Conservation (phyloP, 2,113 vertebrate genomes). For the Burhinus bistriatus region DNA sequence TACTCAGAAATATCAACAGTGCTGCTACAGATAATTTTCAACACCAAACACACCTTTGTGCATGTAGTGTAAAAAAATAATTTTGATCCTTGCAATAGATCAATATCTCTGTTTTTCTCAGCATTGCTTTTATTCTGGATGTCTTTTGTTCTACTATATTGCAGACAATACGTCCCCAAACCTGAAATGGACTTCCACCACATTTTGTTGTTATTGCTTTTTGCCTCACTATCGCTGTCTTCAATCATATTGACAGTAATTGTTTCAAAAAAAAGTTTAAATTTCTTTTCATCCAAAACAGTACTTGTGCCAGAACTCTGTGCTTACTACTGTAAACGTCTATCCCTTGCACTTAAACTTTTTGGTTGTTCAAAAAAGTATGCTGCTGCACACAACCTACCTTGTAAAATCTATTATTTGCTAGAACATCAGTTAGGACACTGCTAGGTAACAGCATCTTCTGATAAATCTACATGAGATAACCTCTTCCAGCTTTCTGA, state of each 20-base stretch:
- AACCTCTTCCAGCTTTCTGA: not conserved
- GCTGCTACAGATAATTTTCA: constrained; percentile 54
- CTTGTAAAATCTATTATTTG: not conserved
- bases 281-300: constrained; percentile 15
- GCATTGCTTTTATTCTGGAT: not conserved
- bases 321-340: not conserved
- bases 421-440: not conserved
- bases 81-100: constrained; percentile 30
- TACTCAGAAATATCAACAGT: constrained; percentile 5
- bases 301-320: not conserved
- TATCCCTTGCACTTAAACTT: not conserved
- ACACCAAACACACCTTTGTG: constrained; percentile 16
- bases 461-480: not conserved
- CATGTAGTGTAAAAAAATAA: constrained; percentile 48
- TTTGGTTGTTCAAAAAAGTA: not conserved
- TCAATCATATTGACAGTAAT: constrained; percentile 53
- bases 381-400: not conserved
- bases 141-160: constrained; percentile 30
- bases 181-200: constrained; percentile 48
- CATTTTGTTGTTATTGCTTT: constrained; percentile 40
- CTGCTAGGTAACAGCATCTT: not conserved
- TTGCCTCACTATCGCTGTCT: not conserved
- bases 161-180: constrained; percentile 34
- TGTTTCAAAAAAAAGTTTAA: not conserved
- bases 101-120: constrained; percentile 23